phyloP scores from a whole-genome alignment of 2,113 vertebrate species.

The Tychaedon coryphoeus region DNA sequence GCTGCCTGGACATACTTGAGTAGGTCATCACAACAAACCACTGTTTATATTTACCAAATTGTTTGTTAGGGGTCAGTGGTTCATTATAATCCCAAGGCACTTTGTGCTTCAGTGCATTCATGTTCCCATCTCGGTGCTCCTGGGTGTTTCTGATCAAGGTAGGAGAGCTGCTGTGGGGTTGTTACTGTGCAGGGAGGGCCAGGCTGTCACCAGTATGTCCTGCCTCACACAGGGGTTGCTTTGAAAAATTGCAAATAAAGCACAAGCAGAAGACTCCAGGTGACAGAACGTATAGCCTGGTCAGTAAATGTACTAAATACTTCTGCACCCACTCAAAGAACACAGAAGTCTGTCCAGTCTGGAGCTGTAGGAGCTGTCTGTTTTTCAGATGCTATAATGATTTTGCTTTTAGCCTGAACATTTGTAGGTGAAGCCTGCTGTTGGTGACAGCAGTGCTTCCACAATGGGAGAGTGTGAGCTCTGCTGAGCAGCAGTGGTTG shows the following conservation, averaged over 20 bases:
- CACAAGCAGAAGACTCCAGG: not conserved
- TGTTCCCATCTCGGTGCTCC: fast-evolving
- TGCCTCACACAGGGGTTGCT: not conserved
- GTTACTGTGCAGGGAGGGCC: not conserved
- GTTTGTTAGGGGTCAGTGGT: not conserved
- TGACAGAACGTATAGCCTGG: fast-evolving
- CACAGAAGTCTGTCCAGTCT: not conserved
- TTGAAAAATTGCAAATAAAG: not conserved
- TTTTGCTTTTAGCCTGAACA: not conserved
- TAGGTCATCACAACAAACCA: not conserved
- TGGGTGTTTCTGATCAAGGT: not conserved
- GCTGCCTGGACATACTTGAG: fast-evolving
- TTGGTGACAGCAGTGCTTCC: not conserved
- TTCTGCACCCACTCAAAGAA: not conserved
- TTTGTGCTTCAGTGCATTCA: not conserved
- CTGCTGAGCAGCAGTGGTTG: not conserved
- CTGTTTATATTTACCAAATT: not conserved
- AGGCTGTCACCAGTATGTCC: not conserved
- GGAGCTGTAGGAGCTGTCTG: not conserved
- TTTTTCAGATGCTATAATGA: not conserved
- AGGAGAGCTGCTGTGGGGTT: fast-evolving
- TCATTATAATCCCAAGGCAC: not conserved
- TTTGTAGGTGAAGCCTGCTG: not conserved
- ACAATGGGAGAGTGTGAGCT: not conserved
- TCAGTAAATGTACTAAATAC: not conserved